Evolutionary conservation across 2,888 invertebrate genomes (phyloP).

Genomic region (Hetaerina titia): DNA sequence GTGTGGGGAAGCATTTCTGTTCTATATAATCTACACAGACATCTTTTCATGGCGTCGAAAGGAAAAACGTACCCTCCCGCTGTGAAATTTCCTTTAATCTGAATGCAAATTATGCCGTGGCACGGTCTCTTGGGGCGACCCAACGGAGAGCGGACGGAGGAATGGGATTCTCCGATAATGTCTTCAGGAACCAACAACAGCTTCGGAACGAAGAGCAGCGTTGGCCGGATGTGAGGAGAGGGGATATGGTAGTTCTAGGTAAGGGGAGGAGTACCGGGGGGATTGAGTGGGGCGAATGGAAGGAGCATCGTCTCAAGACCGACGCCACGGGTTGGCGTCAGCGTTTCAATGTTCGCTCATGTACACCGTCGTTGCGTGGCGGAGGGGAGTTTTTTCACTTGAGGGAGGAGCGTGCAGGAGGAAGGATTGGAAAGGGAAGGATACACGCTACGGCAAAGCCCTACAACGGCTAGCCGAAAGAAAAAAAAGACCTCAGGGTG

Average conservation of each 20-base stretch:
- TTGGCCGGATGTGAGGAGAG: background rate
- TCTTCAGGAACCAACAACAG: background rate
- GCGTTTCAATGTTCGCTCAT: constrained; percentile 32
- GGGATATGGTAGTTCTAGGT: background rate
- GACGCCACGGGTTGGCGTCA: background rate
- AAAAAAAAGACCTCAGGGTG: background rate
- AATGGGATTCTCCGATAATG: constrained; percentile 37
- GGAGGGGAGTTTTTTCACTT: background rate
- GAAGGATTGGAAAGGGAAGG: background rate
- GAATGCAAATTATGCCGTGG: constrained; percentile 37
- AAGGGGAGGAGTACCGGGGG: background rate
- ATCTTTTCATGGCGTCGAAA: background rate
- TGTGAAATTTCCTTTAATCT: constrained; percentile 36
- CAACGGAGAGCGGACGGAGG: background rate
- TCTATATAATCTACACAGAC: background rate
- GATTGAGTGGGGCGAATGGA: background rate
- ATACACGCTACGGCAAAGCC: background rate
- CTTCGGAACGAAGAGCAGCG: background rate
- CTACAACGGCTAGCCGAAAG: background rate
- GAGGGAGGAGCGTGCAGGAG: too few species aligned
- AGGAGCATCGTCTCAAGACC: background rate
- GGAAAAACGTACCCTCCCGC: background rate
- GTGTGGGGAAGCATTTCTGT: background rate
- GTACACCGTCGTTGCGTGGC: background rate
- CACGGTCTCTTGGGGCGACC: background rate